phyloP scores from a whole-genome alignment of 2,797 vertebrate species.

The Simalia tracyae region DNA sequence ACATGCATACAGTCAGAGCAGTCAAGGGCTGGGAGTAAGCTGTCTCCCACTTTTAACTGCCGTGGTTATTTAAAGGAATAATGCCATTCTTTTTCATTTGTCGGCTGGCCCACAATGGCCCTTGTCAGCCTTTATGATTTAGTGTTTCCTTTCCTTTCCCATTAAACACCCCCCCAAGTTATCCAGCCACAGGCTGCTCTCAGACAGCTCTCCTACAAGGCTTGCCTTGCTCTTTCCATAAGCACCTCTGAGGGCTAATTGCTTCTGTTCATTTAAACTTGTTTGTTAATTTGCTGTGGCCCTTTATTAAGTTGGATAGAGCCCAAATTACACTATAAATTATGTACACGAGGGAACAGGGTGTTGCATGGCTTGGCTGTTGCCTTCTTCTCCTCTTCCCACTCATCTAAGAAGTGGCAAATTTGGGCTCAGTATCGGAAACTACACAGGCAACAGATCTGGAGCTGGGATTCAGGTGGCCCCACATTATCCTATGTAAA shows the following conservation, averaged over 20 bases:
- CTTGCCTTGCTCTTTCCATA: constrained; percentile 73
- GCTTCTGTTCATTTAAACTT: constrained; percentile 73
- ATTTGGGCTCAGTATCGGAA: neutral
- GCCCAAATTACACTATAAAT: constrained; percentile 71
- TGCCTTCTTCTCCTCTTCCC: neutral
- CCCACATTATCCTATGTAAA: constrained; percentile 6
- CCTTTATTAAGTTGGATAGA: constrained; percentile 68
- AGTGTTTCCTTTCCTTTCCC: constrained; percentile 75
- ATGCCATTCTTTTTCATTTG: constrained; percentile 80
- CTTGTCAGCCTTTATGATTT: constrained; percentile 81
- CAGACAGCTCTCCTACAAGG: constrained; percentile 63
- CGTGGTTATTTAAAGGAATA: constrained; percentile 84
- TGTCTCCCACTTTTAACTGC: constrained; percentile 70
- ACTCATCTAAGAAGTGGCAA: rapidly evolving
- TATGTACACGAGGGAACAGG: constrained; percentile 52
- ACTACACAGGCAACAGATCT: rapidly evolving
- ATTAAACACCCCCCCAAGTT: constrained; percentile 72
- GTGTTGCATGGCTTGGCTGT: constrained; percentile 53
- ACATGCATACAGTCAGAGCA: constrained; percentile 48
- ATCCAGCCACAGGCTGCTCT: constrained; percentile 63
- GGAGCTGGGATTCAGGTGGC: neutral
- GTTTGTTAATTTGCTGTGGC: constrained; percentile 69
- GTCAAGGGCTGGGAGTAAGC: constrained; percentile 64
- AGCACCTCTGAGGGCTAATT: constrained; percentile 73
- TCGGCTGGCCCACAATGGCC: constrained; percentile 76